Conservation (phyloP, 2,113 vertebrate genomes). For the Sebastes schlegelii region DNA sequence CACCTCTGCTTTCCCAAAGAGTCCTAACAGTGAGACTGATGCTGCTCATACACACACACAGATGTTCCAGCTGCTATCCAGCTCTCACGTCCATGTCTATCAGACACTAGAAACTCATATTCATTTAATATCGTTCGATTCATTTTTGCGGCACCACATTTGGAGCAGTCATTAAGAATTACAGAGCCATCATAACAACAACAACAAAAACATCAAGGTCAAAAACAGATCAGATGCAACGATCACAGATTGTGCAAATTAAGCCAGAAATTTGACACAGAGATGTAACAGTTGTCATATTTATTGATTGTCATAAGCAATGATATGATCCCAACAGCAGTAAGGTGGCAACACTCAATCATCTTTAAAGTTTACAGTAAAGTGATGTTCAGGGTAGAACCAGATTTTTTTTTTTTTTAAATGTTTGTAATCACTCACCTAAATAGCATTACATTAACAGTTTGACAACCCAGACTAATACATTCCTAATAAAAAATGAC, state of each 20-base stretch:
- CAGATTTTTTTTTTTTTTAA: background rate
- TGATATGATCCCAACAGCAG: slow-evolving; percentile 9
- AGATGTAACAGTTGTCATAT: slow-evolving; percentile 16
- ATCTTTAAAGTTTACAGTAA: slow-evolving; percentile 22
- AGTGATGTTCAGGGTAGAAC: background rate
- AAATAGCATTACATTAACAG: slow-evolving; percentile 29
- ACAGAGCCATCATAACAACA: background rate
- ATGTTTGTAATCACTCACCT: slow-evolving; percentile 22
- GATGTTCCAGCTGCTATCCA: slow-evolving; percentile 28
- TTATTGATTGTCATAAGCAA: slow-evolving; percentile 6
- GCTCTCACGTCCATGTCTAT: slow-evolving; percentile 1
- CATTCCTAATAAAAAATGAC: slow-evolving; percentile 12
- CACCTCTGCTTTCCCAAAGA: slow-evolving; percentile 30
- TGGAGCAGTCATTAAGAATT: slow-evolving; percentile 12
- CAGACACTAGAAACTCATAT: background rate
- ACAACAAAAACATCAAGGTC: slow-evolving; percentile 11
- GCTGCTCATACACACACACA: background rate
- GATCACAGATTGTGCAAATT: slow-evolving; percentile 20
- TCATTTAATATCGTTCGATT: slow-evolving; percentile 2
- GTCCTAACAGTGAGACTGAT: slow-evolving; percentile 31
- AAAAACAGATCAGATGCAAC: slow-evolving; percentile 21
- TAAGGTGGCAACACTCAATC: background rate
- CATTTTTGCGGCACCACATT: background rate
- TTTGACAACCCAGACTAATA: slow-evolving; percentile 13
- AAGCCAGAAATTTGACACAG: slow-evolving; percentile 8